Percentiles rank a stretch among this genome's conserved stretches.
Conservation (phyloP, 1,140 invertebrate genomes). For the Cyclina sinensis region DNA sequence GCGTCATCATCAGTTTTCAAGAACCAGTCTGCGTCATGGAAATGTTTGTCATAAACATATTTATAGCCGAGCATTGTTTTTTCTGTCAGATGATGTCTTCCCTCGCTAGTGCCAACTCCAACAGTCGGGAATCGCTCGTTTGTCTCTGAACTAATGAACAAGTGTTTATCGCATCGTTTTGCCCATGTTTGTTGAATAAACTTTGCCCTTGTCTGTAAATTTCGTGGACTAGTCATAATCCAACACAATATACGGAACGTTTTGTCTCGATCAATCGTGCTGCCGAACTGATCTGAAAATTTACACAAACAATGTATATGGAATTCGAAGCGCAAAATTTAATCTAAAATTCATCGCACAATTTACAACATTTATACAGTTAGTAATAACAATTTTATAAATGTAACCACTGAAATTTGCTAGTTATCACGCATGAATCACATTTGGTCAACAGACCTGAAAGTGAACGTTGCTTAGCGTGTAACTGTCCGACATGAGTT, state of each 20-base stretch:
- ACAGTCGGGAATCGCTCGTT: slow-evolving; percentile 58
- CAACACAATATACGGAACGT: slow-evolving; percentile 94
- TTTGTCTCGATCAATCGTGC: neutral
- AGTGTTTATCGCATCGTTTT: slow-evolving; percentile 94
- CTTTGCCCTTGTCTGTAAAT: slow-evolving; percentile 95
- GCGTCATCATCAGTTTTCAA: slow-evolving; percentile 90
- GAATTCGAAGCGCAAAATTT: no score
- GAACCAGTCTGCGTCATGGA: slow-evolving; percentile 78
- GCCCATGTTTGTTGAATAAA: slow-evolving; percentile 99
- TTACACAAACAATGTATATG: no score
- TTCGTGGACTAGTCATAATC: slow-evolving; percentile 97
- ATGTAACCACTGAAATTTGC: no score
- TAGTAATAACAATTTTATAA: no score
- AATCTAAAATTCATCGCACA: no score
- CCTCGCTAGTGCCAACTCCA: slow-evolving; percentile 57
- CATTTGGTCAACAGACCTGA: no score
- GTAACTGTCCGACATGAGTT: no score
- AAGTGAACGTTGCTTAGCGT: no score
- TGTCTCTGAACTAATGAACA: slow-evolving; percentile 88
- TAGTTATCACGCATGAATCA: no score
- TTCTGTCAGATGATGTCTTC: slow-evolving; percentile 68
- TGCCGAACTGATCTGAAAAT: neutral
- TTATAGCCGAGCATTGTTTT: slow-evolving; percentile 91
- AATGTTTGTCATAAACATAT: slow-evolving; percentile 84
- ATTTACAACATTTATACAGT: no score